phyloP scores from a whole-genome alignment of 1,140 invertebrate genomes.

The Drosophila ambigua region DNA sequence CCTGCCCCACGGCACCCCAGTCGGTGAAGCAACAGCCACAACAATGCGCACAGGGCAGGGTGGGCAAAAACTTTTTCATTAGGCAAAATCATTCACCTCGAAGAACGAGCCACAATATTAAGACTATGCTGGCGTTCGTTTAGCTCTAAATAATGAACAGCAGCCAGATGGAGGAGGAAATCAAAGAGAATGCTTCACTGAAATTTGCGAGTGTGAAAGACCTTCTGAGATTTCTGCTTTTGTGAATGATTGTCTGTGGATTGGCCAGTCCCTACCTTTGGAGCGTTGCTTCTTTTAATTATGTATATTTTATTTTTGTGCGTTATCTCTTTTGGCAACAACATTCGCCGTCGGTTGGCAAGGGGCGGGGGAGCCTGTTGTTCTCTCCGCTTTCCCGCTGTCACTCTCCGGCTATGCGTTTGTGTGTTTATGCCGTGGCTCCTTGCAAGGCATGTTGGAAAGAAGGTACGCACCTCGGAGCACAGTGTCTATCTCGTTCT shows the following conservation, averaged over 20 bases:
- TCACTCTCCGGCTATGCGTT: constrained; percentile 4
- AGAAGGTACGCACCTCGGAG: too few relatives aligned
- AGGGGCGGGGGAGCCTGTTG: constrained; percentile 23
- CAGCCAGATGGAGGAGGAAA: neutral
- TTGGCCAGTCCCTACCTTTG: constrained; percentile 14
- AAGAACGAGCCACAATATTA: constrained; percentile 34
- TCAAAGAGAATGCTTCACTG: neutral
- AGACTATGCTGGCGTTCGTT: constrained; percentile 15
- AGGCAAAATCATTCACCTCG: constrained; percentile 54
- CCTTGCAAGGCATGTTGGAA: too few relatives aligned
- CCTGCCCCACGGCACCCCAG: constrained; percentile 19
- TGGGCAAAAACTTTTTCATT: constrained; percentile 54
- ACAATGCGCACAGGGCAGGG: constrained; percentile 9
- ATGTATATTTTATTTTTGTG: constrained; percentile 67
- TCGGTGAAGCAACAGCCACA: constrained; percentile 42
- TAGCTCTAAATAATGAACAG: neutral
- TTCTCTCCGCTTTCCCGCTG: constrained; percentile 1
- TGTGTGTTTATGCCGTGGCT: constrained; percentile 44
- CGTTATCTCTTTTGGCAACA: constrained; percentile 60
- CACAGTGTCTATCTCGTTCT: too few relatives aligned
- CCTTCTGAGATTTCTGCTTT: too few relatives aligned
- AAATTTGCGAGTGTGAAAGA: too few relatives aligned
- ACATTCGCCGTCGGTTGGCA: constrained; percentile 37
- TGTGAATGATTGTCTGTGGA: constrained; percentile 48
- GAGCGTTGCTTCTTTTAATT: constrained; percentile 49